phyloP scores from a whole-genome alignment of 92 coral and sea anemone species.

The Desmophyllum pertusum region DNA sequence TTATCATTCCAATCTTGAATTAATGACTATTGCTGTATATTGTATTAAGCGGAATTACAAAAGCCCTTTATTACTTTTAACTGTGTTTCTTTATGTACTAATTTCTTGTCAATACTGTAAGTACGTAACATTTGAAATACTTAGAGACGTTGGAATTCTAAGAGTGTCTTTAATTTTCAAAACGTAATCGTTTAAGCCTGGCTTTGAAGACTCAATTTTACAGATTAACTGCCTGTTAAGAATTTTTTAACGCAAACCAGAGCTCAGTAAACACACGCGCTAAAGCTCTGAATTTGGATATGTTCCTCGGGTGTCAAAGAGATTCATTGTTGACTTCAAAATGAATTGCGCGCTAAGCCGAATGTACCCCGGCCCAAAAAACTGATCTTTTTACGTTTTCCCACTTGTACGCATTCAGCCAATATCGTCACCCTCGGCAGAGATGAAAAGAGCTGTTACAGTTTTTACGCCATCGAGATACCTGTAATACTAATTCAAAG shows the following conservation, averaged over 20 bases:
- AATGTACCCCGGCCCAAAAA: neutral
- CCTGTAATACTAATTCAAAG: neutral
- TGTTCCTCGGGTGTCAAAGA: neutral
- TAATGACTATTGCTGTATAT: conserved; percentile 28
- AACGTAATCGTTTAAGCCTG: conserved; percentile 42
- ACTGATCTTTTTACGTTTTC: neutral
- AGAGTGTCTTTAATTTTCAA: conserved; percentile 31
- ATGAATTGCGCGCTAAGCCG: neutral
- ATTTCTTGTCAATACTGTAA: conserved; percentile 14
- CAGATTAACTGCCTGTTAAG: conserved; percentile 34
- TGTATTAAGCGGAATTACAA: conserved; percentile 39
- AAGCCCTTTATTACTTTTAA: conserved; percentile 33
- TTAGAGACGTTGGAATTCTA: conserved; percentile 48
- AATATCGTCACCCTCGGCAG: neutral
- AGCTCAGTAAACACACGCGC: conserved; percentile 14
- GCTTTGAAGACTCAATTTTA: conserved; percentile 33
- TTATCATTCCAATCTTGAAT: conserved; percentile 49
- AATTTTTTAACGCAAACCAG: conserved; percentile 31
- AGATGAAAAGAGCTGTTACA: neutral
- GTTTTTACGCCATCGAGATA: neutral
- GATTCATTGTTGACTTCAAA: neutral
- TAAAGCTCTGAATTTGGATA: conserved; percentile 15
- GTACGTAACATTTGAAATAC: conserved; percentile 26
- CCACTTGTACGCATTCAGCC: neutral
- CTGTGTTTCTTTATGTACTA: conserved; percentile 24